A percentile compares a stretch with the other conserved stretches of the same genome.
Conservation (phyloP, 2,888 invertebrate genomes). For the Platycnemis pennipes region DNA sequence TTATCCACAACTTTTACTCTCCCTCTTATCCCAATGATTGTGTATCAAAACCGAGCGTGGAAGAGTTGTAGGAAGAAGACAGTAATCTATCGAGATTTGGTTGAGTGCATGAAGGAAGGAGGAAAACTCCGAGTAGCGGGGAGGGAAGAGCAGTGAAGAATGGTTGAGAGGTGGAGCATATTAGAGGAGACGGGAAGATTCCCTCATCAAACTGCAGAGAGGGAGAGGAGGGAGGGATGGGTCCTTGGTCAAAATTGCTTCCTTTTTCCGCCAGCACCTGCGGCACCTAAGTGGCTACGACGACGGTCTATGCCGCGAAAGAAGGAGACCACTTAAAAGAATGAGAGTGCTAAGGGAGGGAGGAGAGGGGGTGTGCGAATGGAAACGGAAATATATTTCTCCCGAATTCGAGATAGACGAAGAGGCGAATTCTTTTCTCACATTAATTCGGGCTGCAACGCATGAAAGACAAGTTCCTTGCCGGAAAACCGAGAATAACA, state of each 20-base stretch:
- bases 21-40: too few species aligned
- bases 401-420: background rate
- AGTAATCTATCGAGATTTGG: background rate
- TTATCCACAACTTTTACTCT: too few species aligned
- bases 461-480: background rate
- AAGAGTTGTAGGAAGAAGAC: background rate
- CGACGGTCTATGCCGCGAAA: background rate
- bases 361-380: background rate
- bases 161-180: background rate
- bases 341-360: background rate
- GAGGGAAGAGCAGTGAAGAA: background rate
- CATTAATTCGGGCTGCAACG: background rate
- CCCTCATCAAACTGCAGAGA: background rate
- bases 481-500: background rate
- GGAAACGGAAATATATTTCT: slow-evolving; percentile 25
- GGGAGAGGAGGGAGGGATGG: background rate
- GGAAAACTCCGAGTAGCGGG: background rate
- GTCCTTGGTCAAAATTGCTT: slow-evolving; percentile 48
- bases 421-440: background rate
- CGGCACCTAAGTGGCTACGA: background rate
- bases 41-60: background rate
- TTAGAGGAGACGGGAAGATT: background rate
- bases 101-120: background rate
- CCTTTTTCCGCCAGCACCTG: slow-evolving; percentile 51
- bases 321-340: background rate